These are phyloP conservation scores for Acanthopagrus latus DNA, from an alignment of 2,797 vertebrate species.

Conservation along the genomic window DNA sequence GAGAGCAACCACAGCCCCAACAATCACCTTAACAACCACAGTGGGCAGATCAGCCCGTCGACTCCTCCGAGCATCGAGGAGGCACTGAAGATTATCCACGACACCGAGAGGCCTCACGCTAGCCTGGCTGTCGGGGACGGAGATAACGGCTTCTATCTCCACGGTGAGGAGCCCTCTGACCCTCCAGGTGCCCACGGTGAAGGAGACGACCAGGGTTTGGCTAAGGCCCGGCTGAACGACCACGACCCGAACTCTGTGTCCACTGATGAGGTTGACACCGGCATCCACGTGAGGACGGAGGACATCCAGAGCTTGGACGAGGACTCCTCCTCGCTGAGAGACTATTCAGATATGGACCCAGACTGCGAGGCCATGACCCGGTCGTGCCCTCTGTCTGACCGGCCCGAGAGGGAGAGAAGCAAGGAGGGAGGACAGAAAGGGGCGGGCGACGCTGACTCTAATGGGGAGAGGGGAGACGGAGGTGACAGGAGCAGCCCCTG, in stretches of 20 bases:
- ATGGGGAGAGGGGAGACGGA: slow-evolving; percentile 48
- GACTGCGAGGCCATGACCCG: slow-evolving; percentile 88
- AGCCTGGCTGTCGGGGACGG: slow-evolving; percentile 84
- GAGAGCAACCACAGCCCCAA: slow-evolving; percentile 81
- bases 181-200: slow-evolving; percentile 66
- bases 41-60: slow-evolving; percentile 82
- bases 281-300: slow-evolving; percentile 96
- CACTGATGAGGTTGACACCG: slow-evolving; percentile 94
- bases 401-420: slow-evolving; percentile 51
- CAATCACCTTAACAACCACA: slow-evolving; percentile 69
- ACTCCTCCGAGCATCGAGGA: slow-evolving; percentile 95
- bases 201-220: slow-evolving; percentile 66
- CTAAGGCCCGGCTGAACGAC: slow-evolving; percentile 84
- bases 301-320: slow-evolving; percentile 98
- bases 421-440: slow-evolving; percentile 47
- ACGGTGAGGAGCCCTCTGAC: slow-evolving; percentile 85
- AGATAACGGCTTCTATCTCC: slow-evolving; percentile 94
- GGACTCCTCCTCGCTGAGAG: slow-evolving; percentile 94
- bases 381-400: slow-evolving; percentile 81
- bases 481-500: slow-evolving; percentile 84
- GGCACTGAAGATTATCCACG: slow-evolving; percentile 96
- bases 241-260: slow-evolving; percentile 88
- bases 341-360: slow-evolving; percentile 96
- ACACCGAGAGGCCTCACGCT: slow-evolving; percentile 88
- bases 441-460: slow-evolving; percentile 35